Conservation (phyloP, 2,888 invertebrate species). For the Tetropium fuscum region DNA sequence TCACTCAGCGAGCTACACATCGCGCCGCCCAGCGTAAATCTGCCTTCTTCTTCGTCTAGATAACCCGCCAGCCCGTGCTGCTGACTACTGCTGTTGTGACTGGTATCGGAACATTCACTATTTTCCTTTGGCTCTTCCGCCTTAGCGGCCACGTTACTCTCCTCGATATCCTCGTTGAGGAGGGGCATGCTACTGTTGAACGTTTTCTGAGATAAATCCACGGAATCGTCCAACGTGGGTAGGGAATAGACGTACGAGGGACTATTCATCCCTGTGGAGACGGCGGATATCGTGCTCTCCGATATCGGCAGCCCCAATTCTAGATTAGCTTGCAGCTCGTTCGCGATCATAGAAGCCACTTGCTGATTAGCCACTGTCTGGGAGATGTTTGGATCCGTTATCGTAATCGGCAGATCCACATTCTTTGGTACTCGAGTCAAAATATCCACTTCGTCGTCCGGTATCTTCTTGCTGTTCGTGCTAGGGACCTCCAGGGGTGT, state of each 20-base stretch:
- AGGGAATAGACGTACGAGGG: constrained; percentile 61
- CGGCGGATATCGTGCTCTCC: constrained; percentile 69
- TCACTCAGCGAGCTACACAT: constrained; percentile 65
- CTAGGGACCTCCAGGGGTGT: constrained; percentile 81
- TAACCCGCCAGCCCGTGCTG: constrained; percentile 7
- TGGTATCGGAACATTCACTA: not conserved
- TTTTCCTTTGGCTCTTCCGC: not conserved
- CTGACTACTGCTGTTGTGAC: not conserved
- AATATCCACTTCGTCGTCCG: constrained; percentile 59
- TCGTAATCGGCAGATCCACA: constrained; percentile 80
- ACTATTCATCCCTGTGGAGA: constrained; percentile 61
- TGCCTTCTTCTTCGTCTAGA: constrained; percentile 53
- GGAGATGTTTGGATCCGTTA: constrained; percentile 81
- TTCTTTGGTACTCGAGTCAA: constrained; percentile 71
- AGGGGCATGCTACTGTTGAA: constrained; percentile 71
- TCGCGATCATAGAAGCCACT: constrained; percentile 55
- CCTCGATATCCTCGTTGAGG: constrained; percentile 69
- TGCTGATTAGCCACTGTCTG: constrained; percentile 66
- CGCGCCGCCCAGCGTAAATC: constrained; percentile 60
- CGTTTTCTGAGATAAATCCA: constrained; percentile 59
- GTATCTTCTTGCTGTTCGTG: constrained; percentile 63
- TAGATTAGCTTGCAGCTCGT: constrained; percentile 62
- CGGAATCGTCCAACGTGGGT: constrained; percentile 60
- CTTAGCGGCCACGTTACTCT: constrained; percentile 15
- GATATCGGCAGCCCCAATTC: constrained; percentile 80